Base-by-base conservation (phyloP, 2,797 vertebrate species). In the Cichlasoma orientale region DNA sequence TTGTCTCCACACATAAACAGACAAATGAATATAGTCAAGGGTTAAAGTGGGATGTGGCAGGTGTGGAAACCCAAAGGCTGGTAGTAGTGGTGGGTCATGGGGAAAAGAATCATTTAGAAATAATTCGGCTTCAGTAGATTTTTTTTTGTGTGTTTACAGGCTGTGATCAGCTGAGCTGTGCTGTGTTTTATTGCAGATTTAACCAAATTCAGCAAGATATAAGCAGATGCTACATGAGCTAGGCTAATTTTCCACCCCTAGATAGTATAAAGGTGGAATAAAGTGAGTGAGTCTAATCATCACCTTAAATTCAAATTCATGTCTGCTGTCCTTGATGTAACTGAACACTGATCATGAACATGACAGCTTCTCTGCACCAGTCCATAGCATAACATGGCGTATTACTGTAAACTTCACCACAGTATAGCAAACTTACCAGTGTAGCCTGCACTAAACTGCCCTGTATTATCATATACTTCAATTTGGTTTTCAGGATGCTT, bases 301-400 rank as follows among this genome's bases (percentile, higher is more conserved):
- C 58, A 61, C 8, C 58, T 59, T 38, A 38, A 61, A 61, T 38
- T 23, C 58, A 9, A 59, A 21, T 59, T 59, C 31, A n/a, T 59
- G 33, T 59, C 33, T 38, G 7, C n/a, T 0, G 1, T 61, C 5
- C 29, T 31, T 31, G 29, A 31, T 23, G n/a, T 14, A 61, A 61
- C 58, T 4, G 38, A 38, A 38, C 12, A 23, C 29, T 38, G 57
- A 13, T 59, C 57, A 21, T 59, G 19, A 59, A 59, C 57, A 0
- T 33, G 19, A 59, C 19, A 59, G 1, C 19, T 36, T 59, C 33
- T 38, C 57, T 0, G 0, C 57, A 23, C 33, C 33, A 59, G n/a
- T 59, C 12, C 38, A 56, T n/a, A n/a, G n/a, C n/a, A n/a, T n/a
- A n/a, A 29, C 16, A 56, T 56, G 29, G 25, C 29, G 29, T 31